Evolutionary conservation across 2,113 vertebrate species (phyloP).

Genomic region (Rutilus rutilus): DNA sequence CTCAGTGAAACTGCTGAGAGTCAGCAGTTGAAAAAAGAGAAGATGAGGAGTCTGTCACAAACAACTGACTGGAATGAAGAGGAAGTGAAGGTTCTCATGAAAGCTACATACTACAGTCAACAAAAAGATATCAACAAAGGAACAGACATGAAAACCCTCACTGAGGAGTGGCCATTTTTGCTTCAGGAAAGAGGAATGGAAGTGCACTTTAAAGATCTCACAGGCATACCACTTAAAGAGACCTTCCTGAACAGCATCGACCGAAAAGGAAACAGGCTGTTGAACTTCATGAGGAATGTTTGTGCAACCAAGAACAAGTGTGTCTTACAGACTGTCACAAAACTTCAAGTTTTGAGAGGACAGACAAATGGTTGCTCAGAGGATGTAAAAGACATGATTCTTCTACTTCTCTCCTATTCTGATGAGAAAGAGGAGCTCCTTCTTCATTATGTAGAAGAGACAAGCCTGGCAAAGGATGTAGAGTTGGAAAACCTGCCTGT

Average conservation of each 20-base stretch:
- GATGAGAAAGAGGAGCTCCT: slow-evolving; percentile 54
- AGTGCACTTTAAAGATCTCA: slow-evolving; percentile 49
- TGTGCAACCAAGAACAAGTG: slow-evolving; percentile 54
- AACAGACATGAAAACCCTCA: no score
- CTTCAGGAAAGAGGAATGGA: no score
- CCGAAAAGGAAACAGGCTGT: slow-evolving; percentile 52
- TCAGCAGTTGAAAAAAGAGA: no score
- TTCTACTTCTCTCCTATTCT: slow-evolving; percentile 56
- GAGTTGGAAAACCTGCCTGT: slow-evolving; percentile 48
- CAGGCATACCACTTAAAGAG: slow-evolving; percentile 45
- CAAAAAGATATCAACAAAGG: no score
- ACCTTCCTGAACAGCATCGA: slow-evolving; percentile 39
- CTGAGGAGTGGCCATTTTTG: no score
- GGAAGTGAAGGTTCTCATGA: no score
- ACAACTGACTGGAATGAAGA: no score
- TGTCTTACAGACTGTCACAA: slow-evolving; percentile 48
- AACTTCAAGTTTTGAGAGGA: slow-evolving; percentile 46
- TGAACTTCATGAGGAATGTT: slow-evolving; percentile 52
- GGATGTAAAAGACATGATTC: slow-evolving; percentile 52
- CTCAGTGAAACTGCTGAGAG: no score
- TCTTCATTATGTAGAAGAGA: slow-evolving; percentile 51
- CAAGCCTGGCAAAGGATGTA: slow-evolving; percentile 43
- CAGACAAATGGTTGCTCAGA: slow-evolving; percentile 48
- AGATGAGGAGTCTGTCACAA: no score
- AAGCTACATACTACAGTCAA: no score